Base-by-base conservation (phyloP, 2,888 invertebrate species). In the Drosophila rubida region DNA sequence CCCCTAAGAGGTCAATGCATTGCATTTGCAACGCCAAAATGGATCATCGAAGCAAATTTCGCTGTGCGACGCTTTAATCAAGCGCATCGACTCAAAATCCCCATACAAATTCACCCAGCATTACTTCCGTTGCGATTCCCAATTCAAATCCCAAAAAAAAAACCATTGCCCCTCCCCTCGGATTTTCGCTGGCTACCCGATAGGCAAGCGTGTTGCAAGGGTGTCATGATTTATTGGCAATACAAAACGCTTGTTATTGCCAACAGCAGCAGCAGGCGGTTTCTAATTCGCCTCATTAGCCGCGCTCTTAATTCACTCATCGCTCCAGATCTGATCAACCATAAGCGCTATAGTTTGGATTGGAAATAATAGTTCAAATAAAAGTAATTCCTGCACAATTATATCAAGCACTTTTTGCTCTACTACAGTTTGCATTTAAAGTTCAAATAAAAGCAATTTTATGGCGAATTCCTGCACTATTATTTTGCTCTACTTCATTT, bases 1-100 rank as follows among this genome's bases (percentile, higher is more conserved):
- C 54, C 54, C 54, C 32, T 54, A 60, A 71, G 41, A 51, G 75
- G 75, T 67, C 59, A 63, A 68, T 55, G 45, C 19, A 71, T 71
- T 75, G 74, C 75, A 75, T 71, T 50, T 44, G 60, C 45, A 27
- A 70, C 53, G 53, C 57, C 72, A 65, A 32, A 22, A 42, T 37
- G 60, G 57, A 62, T 54, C 67, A 66, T 32, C 39, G 22, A 53
- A 44, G 32, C 22, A 60, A 49, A 35, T 53, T 45, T 49, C n/a
- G 19, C 3, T 27, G 27, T 32, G 54, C 39, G 42, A 44, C 41
- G 35, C 63, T 55, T 23, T 23, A 35, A 51, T 51, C 35, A 27
- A 22, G 51, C 32, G 9, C 46, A 57, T 57, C 55, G 41, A 57
- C 19, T 39, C 32, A 46, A 45, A 23, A 7, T 32, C 45, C 42